Evolutionary conservation across 2,113 vertebrate genomes (phyloP).

Genomic region (Pluvialis apricaria): DNA sequence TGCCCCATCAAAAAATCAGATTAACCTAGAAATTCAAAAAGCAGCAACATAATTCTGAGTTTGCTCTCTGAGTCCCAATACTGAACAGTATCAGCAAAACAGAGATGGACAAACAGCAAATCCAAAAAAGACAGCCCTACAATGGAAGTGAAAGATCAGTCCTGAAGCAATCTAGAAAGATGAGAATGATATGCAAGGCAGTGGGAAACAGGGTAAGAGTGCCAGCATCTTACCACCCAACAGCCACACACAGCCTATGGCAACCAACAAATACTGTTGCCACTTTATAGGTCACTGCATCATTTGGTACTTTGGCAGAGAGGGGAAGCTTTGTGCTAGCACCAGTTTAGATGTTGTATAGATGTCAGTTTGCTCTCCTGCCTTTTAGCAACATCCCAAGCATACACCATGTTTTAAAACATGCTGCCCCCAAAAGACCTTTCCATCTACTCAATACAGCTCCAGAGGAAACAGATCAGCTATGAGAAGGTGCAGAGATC

Average conservation of each 20-base stretch:
- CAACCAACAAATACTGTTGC: not conserved
- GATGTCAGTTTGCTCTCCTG: not conserved
- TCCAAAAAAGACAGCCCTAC: not conserved
- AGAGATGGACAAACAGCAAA: not conserved
- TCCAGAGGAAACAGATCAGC: not conserved
- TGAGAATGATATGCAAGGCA: rapidly evolving
- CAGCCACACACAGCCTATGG: rapidly evolving
- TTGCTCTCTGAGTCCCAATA: not conserved
- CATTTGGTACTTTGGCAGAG: not conserved
- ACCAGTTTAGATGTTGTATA: not conserved
- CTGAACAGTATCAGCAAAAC: not conserved
- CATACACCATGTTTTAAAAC: not conserved
- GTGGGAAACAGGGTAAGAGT: not conserved
- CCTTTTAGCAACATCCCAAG: not conserved
- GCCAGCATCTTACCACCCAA: not conserved
- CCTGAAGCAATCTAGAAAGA: not conserved
- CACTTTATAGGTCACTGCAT: not conserved
- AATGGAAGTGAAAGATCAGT: not conserved
- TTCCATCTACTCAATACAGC: not conserved
- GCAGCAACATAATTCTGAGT: not conserved
- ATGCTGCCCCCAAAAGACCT: not conserved
- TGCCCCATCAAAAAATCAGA: not conserved
- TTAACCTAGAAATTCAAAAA: not conserved
- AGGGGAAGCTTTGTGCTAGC: not conserved
- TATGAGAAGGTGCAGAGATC: not conserved